A percentile compares a stretch with the other conserved stretches of the same genome.
Conservation (phyloP, 1,140 invertebrate species). For the Calycopis cecrops region DNA sequence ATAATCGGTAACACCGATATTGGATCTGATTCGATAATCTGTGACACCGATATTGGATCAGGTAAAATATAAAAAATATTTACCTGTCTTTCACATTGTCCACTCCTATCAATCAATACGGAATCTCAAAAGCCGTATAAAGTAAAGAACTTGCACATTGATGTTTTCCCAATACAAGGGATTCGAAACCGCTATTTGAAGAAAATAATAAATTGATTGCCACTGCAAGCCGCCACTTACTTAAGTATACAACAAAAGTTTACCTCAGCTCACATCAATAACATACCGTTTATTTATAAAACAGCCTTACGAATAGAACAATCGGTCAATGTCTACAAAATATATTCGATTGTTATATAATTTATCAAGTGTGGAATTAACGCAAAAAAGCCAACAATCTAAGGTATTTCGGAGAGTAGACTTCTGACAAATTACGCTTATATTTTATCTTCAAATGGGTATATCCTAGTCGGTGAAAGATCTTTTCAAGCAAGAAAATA, state of each 20-base stretch:
- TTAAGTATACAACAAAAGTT: constrained; percentile 4
- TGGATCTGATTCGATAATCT: too few relatives aligned
- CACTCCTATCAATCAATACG: too few relatives aligned
- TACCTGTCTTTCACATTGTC: too few relatives aligned
- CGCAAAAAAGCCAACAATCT: background rate
- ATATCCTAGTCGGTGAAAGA: background rate
- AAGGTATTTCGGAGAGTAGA: background rate
- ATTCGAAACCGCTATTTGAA: background rate
- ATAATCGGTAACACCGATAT: too few relatives aligned
- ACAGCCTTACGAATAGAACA: background rate
- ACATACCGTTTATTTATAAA: constrained; percentile 1
- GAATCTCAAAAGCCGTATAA: too few relatives aligned
- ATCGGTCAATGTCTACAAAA: background rate
- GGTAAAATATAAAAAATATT: too few relatives aligned
- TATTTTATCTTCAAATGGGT: background rate
- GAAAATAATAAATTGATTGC: background rate
- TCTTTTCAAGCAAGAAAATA: background rate
- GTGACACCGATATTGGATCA: too few relatives aligned
- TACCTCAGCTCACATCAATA: background rate
- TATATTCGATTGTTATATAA: background rate
- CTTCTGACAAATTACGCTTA: background rate
- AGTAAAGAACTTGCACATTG: too few relatives aligned
- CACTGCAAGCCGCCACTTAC: constrained; percentile 1
- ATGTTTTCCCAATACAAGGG: too few relatives aligned
- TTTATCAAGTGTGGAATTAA: background rate